Evolutionary conservation across 2,113 vertebrate genomes (phyloP).

Genomic region (Actinemys pallida): DNA sequence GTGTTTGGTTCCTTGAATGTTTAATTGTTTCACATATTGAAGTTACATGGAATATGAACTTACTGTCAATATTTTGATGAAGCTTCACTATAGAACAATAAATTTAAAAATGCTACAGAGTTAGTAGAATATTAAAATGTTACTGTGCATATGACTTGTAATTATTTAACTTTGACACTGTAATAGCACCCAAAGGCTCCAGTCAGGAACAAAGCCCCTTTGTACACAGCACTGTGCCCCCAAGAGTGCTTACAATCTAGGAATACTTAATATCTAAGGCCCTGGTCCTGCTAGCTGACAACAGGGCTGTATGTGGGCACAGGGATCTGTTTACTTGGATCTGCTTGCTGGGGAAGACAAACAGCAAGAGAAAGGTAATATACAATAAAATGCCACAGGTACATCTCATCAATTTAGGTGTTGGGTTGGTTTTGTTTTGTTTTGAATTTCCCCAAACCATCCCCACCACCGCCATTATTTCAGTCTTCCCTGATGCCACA

Average conservation of each 20-base stretch:
- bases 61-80: not conserved
- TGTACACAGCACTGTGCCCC: not conserved
- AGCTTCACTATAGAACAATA: not conserved
- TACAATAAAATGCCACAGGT: not conserved
- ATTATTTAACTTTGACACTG: not conserved
- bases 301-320: fast-evolving
- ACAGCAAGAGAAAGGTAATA: fast-evolving
- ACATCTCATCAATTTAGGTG: not conserved
- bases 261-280: fast-evolving
- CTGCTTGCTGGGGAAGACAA: not conserved
- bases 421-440: not conserved
- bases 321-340: fast-evolving
- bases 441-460: not conserved
- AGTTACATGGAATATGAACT: not conserved
- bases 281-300: not conserved
- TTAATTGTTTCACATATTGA: not conserved
- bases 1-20: not conserved
- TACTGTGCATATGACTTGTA: not conserved
- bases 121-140: not conserved
- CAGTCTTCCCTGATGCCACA: not conserved
- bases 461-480: fast-evolving
- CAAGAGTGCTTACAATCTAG: fast-evolving
- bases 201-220: not conserved
- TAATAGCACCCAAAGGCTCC: not conserved
- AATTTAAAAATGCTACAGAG: not conserved